These are phyloP conservation scores for Oscheius sp. DNA, from an alignment of 2,888 invertebrate genomes.

Conservation along the genomic window DNA sequence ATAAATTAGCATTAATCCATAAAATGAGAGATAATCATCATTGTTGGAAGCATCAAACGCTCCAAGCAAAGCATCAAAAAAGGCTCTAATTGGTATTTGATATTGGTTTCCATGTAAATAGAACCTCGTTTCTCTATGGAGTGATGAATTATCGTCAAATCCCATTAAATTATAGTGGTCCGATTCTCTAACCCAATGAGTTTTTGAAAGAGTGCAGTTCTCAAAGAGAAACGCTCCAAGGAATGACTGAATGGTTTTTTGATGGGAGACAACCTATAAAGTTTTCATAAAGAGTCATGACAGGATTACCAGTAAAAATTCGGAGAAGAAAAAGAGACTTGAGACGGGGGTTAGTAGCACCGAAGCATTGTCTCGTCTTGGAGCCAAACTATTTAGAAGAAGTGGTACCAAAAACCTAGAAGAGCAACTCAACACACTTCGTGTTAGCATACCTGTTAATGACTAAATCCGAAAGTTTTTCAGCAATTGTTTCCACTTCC, in stretches of 20 bases:
- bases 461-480: conserved; percentile 36
- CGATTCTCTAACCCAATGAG: conserved; percentile 52
- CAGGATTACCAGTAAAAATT: conserved; percentile 58
- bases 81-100: conserved; percentile 74
- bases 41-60: conserved; percentile 84
- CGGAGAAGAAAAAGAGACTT: conserved; percentile 62
- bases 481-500: conserved; percentile 44
- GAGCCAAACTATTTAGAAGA: conserved; percentile 43
- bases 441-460: conserved; percentile 10
- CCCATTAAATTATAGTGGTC: conserved; percentile 36
- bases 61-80: conserved; percentile 86
- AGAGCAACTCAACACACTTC: not conserved
- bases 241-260: conserved; percentile 53
- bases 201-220: conserved; percentile 39
- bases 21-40: conserved; percentile 91
- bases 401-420: conserved; percentile 44
- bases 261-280: conserved; percentile 43
- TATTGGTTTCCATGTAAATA: not conserved
- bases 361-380: conserved; percentile 47
- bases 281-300: not conserved
- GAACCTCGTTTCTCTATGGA: too few relatives aligned
- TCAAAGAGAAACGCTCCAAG: conserved; percentile 65
- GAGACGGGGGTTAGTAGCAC: conserved; percentile 63
- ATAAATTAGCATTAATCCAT: conserved; percentile 88
- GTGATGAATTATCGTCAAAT: not conserved